A percentile compares a stretch with the other conserved stretches of the same genome.
phyloP scores from a whole-genome alignment of 1,140 invertebrate genomes.

The Drosophila miranda region DNA sequence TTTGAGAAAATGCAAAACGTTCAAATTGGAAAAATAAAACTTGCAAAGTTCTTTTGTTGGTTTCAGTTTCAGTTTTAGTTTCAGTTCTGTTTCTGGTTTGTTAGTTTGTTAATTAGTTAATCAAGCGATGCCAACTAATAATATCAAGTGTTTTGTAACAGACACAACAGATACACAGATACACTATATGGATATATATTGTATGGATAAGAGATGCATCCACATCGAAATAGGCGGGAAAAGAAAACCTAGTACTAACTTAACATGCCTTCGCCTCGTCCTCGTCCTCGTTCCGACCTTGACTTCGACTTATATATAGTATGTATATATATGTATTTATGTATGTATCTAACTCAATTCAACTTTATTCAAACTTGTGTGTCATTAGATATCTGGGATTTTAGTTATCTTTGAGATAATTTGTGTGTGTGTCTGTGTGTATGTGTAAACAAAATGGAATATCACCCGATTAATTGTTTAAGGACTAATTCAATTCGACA shows the following conservation, averaged over 20 bases:
- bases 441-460: slow-evolving; percentile 67
- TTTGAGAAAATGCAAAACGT: slow-evolving; percentile 72
- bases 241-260: slow-evolving; percentile 27
- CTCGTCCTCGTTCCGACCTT: slow-evolving; percentile 2
- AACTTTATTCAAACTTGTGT: slow-evolving; percentile 10
- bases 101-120: slow-evolving; percentile 44
- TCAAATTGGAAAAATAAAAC: slow-evolving; percentile 49
- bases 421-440: slow-evolving; percentile 7
- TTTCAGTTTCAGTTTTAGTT: slow-evolving; percentile 2
- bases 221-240: slow-evolving; percentile 26
- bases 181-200: slow-evolving; percentile 11
- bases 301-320: slow-evolving; percentile 13
- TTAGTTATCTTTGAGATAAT: slow-evolving; percentile 62
- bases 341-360: slow-evolving; percentile 21
- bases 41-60: slow-evolving; percentile 40
- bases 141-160: slow-evolving; percentile 60
- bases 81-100: slow-evolving; percentile 2
- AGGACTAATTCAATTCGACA: slow-evolving; percentile 59
- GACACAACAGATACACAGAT: slow-evolving; percentile 57
- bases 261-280: slow-evolving; percentile 22
- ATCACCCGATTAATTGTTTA: slow-evolving; percentile 75
- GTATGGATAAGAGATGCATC: slow-evolving; percentile 19
- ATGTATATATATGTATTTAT: neutral
- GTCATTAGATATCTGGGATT: slow-evolving; percentile 20
- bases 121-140: slow-evolving; percentile 80